A percentile compares a stretch with the other conserved stretches of the same genome.
Evolutionary conservation across 2,888 invertebrate genomes (phyloP).

Genomic region (Dolichopus griseipennis): DNA sequence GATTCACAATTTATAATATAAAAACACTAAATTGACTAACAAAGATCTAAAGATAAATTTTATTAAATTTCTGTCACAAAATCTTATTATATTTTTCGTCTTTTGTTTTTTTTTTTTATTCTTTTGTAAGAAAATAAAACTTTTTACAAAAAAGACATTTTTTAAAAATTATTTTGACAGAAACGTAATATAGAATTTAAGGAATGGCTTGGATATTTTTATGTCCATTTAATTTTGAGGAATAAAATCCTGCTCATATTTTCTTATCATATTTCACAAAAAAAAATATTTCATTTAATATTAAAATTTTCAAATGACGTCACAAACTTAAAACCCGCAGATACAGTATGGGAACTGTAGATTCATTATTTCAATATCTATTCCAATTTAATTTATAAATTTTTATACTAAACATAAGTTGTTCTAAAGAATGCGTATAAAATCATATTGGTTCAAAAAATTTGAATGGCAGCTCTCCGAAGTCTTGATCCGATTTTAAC

Average conservation of each 20-base stretch:
- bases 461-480: too few species aligned
- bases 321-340: too few species aligned
- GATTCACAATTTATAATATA: neutral
- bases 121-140: neutral
- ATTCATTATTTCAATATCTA: too few species aligned
- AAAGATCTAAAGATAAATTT: conserved; percentile 3
- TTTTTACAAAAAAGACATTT: neutral
- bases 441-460: too few species aligned
- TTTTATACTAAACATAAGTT: too few species aligned
- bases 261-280: neutral
- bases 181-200: neutral
- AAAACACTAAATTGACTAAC: neutral
- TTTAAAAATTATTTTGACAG: neutral
- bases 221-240: neutral
- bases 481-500: too few species aligned
- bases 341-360: too few species aligned
- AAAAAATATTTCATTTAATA: too few species aligned
- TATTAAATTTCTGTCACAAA: neutral
- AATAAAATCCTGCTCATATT: neutral
- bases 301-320: too few species aligned
- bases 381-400: too few species aligned
- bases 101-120: neutral
- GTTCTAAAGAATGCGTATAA: too few species aligned
- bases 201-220: neutral
- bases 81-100: neutral